These are phyloP conservation scores for Apoda limacodes DNA, from an alignment of 2,888 invertebrate genomes.

Conservation along the genomic window DNA sequence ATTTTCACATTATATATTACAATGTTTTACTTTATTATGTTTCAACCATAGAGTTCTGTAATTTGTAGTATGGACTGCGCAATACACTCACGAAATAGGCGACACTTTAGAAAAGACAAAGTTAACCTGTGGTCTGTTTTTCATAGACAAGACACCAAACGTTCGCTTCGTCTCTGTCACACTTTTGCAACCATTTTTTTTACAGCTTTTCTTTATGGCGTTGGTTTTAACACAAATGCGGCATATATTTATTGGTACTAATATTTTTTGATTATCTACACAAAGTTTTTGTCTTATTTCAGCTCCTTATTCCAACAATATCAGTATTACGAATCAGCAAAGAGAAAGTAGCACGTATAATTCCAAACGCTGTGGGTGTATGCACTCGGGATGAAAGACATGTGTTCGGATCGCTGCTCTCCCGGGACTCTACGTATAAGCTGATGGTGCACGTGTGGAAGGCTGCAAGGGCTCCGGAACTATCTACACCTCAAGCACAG, in stretches of 20 bases:
- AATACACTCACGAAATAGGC: too few species aligned
- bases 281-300: slow-evolving; percentile 29
- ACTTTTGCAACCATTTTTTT: too few species aligned
- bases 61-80: too few species aligned
- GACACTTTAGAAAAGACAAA: too few species aligned
- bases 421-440: slow-evolving; percentile 88
- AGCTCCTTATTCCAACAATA: slow-evolving; percentile 89
- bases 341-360: slow-evolving; percentile 93
- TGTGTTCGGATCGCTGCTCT: slow-evolving; percentile 91
- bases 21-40: too few species aligned
- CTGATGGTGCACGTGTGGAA: slow-evolving; percentile 90
- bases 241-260: background rate
- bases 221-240: background rate
- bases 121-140: too few species aligned
- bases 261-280: slow-evolving; percentile 3
- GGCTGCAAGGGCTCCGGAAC: slow-evolving; percentile 64
- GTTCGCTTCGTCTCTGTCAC: too few species aligned
- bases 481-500: too few species aligned
- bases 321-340: slow-evolving; percentile 90
- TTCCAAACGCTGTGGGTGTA: slow-evolving; percentile 94
- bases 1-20: too few species aligned
- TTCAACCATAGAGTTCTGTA: too few species aligned
- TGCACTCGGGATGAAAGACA: slow-evolving; percentile 87
- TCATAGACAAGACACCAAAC: too few species aligned
- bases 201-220: too few species aligned